Evolutionary conservation across 1,140 invertebrate species (phyloP).

Genomic region (Augochlora pura): DNA sequence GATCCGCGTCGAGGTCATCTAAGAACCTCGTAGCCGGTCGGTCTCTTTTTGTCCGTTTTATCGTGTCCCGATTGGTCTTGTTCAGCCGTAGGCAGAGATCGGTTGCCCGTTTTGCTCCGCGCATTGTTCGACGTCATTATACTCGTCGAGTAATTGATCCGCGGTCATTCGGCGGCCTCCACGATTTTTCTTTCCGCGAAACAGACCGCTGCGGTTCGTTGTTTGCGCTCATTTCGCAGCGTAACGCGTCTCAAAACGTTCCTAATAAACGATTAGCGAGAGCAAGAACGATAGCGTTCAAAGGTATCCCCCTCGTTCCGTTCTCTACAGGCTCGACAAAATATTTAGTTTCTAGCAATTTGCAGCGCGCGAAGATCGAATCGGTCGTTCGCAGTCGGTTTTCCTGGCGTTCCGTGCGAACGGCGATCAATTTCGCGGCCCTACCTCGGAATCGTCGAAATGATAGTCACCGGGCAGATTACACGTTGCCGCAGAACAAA

Average conservation of each 20-base stretch:
- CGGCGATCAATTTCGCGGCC: not conserved
- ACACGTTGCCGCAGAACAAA: not conserved
- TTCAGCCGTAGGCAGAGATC: not conserved
- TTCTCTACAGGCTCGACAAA: too few species aligned
- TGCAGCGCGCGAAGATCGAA: too few species aligned
- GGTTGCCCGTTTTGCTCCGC: not conserved
- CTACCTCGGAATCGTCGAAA: not conserved
- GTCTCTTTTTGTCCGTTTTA: slow-evolving; percentile 7
- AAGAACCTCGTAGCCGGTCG: slow-evolving; percentile 28
- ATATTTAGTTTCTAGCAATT: too few species aligned
- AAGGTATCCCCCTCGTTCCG: too few species aligned
- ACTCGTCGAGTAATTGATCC: slow-evolving; percentile 7
- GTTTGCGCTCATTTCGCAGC: too few species aligned
- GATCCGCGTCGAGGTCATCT: slow-evolving; percentile 52
- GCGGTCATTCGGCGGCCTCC: not conserved
- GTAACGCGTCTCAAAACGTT: too few species aligned
- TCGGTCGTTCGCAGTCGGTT: too few species aligned
- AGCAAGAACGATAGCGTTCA: too few species aligned
- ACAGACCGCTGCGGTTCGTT: too few species aligned
- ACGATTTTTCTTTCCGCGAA: too few species aligned
- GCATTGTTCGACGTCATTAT: slow-evolving; percentile 15
- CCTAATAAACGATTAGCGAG: too few species aligned
- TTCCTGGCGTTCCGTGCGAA: not conserved
- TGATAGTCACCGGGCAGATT: not conserved
- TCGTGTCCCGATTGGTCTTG: slow-evolving; percentile 30